Evolutionary conservation across 2,113 vertebrate species (phyloP).

Genomic region (Coregonus clupeaformis): DNA sequence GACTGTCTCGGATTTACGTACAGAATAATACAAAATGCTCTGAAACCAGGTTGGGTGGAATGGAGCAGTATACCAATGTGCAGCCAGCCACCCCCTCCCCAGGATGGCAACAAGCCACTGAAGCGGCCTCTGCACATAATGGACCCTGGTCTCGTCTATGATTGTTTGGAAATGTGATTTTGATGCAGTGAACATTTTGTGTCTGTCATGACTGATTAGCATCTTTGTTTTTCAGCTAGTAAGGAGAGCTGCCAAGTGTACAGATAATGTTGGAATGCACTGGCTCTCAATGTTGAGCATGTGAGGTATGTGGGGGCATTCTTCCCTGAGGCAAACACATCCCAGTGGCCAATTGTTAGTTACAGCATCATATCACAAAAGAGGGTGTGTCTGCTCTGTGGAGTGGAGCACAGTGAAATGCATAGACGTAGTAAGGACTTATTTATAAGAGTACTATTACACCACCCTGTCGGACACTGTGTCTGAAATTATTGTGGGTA

Average conservation of each 20-base stretch:
- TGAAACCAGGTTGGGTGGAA: no score
- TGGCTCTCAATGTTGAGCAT: slow-evolving; percentile 23
- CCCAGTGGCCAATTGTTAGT: slow-evolving; percentile 7
- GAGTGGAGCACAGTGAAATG: not conserved
- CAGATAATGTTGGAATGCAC: slow-evolving; percentile 34
- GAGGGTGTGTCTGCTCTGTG: slow-evolving; percentile 15
- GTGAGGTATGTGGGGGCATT: slow-evolving; percentile 15
- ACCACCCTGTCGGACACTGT: slow-evolving; percentile 9
- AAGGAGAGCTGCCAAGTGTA: slow-evolving; percentile 48
- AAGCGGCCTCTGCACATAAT: slow-evolving; percentile 43
- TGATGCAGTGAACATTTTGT: slow-evolving; percentile 68
- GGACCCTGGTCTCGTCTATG: slow-evolving; percentile 49
- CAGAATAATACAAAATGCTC: no score
- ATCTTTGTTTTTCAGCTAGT: slow-evolving; percentile 47
- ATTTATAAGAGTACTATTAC: not conserved
- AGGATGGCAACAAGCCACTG: slow-evolving; percentile 56
- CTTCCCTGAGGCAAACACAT: slow-evolving; percentile 40
- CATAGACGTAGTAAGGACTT: not conserved
- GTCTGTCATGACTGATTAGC: slow-evolving; percentile 65
- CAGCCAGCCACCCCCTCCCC: slow-evolving; percentile 24
- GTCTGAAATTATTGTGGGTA: slow-evolving; percentile 26
- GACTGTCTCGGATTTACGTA: no score
- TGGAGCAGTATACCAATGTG: no score
- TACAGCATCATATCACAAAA: slow-evolving; percentile 8
- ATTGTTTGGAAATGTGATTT: slow-evolving; percentile 69